Evolutionary conservation across 2,888 invertebrate genomes (phyloP).

Genomic region (Agonopterix subpropinquella): DNA sequence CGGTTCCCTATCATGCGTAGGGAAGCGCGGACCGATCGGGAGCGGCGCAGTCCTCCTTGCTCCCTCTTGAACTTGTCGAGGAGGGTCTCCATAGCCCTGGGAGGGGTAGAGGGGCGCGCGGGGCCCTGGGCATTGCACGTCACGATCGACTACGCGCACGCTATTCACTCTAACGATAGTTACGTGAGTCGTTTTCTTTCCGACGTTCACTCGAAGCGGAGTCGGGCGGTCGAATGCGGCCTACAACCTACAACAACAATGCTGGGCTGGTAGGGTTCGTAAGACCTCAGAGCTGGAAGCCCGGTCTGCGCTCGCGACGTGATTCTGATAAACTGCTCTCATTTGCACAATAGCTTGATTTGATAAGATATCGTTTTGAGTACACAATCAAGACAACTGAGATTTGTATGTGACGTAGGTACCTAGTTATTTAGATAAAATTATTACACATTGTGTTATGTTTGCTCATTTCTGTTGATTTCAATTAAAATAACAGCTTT

Average conservation of each 20-base stretch:
- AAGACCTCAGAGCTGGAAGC: constrained; percentile 37
- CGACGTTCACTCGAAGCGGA: constrained; percentile 68
- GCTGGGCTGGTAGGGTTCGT: constrained; percentile 47
- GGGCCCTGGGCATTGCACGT: constrained; percentile 69
- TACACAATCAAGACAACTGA: constrained; percentile 53
- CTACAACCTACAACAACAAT: constrained; percentile 40
- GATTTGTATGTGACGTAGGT: constrained; percentile 61
- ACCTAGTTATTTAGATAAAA: constrained; percentile 18
- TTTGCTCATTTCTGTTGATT: neutral
- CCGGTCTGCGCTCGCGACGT: constrained; percentile 33
- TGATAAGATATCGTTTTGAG: constrained; percentile 62
- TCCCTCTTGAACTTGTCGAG: constrained; percentile 70
- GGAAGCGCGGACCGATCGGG: constrained; percentile 82
- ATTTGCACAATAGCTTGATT: constrained; percentile 64
- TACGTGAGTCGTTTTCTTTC: constrained; percentile 58
- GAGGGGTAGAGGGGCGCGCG: constrained; percentile 52
- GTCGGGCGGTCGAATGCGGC: constrained; percentile 58
- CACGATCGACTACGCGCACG: constrained; percentile 65
- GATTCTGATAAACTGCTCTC: constrained; percentile 54
- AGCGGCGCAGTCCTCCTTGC: constrained; percentile 74
- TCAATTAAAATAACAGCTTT: neutral
- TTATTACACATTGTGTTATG: constrained; percentile 1
- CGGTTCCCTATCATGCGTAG: constrained; percentile 79
- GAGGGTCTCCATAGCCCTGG: constrained; percentile 71
- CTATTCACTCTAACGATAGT: constrained; percentile 67